These are phyloP conservation scores for Upupa epops DNA, from an alignment of 2,113 vertebrate genomes.

Conservation along the genomic window DNA sequence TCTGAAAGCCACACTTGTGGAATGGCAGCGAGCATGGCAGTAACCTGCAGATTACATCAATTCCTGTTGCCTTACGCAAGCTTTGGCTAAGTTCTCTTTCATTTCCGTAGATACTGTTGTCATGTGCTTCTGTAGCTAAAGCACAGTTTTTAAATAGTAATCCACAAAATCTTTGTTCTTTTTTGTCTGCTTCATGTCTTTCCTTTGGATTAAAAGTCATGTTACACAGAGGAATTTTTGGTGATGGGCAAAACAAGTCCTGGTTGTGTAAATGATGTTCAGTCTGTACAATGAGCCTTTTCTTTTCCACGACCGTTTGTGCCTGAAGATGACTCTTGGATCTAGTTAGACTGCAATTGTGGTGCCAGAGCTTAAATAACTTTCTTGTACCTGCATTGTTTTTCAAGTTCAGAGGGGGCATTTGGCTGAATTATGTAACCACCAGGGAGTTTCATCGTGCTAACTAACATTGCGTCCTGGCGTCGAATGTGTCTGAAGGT, in stretches of 20 bases:
- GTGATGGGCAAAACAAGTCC: neutral
- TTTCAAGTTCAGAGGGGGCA: neutral
- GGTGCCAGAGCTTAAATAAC: neutral
- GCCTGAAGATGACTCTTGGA: neutral
- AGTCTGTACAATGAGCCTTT: slow-evolving; percentile 41
- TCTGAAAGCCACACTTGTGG: neutral
- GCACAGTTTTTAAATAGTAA: neutral
- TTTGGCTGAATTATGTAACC: neutral
- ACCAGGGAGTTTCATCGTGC: neutral
- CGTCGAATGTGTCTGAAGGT: neutral
- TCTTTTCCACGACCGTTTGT: neutral
- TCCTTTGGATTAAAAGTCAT: slow-evolving; percentile 17
- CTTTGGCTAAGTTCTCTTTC: neutral
- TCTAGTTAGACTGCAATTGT: neutral
- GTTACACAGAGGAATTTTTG: neutral
- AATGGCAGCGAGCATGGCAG: neutral
- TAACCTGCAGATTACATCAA: neutral
- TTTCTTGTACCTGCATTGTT: neutral
- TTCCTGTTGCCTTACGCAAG: neutral
- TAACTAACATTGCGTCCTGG: neutral
- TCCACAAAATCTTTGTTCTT: slow-evolving; percentile 28
- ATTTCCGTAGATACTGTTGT: slow-evolving; percentile 18
- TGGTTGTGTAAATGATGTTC: slow-evolving; percentile 14
- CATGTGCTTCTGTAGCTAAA: slow-evolving; percentile 24
- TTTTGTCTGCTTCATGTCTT: neutral